phyloP scores from a whole-genome alignment of 2,797 vertebrate species.

The Gymnodraco acuticeps region DNA sequence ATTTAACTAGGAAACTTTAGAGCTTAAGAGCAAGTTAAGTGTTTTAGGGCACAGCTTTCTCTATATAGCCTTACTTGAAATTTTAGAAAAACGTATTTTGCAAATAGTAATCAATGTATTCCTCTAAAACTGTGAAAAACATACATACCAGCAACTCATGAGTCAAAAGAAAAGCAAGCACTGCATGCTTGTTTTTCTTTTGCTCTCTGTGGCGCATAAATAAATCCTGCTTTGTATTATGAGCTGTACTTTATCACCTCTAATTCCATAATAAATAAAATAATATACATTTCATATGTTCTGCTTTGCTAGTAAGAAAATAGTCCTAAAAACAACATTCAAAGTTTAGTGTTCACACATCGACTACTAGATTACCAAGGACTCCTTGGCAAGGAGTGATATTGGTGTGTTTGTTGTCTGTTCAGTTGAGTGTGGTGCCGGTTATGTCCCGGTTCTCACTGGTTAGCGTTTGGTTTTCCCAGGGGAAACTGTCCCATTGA shows the following conservation, averaged over 20 bases:
- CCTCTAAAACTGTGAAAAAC: too few species aligned
- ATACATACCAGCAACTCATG: too few species aligned
- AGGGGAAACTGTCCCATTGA: constrained; percentile 59
- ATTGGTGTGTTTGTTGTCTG: neutral
- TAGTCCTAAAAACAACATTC: neutral
- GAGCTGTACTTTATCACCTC: too few species aligned
- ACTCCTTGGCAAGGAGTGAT: neutral
- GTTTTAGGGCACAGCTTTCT: neutral
- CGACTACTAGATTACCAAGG: neutral
- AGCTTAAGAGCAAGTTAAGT: neutral
- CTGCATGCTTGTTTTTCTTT: too few species aligned
- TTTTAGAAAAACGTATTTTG: too few species aligned
- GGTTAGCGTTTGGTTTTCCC: constrained; percentile 56
- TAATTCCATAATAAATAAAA: too few species aligned
- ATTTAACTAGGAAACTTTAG: neutral
- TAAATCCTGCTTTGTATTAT: too few species aligned
- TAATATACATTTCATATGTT: too few species aligned
- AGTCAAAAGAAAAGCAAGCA: too few species aligned
- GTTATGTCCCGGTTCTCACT: constrained; percentile 26
- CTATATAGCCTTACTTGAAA: too few species aligned
- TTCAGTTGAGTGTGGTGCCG: neutral
- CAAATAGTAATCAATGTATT: too few species aligned
- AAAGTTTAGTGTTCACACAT: neutral
- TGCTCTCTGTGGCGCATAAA: too few species aligned
- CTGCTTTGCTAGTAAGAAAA: neutral